These are phyloP conservation scores for Rhagologus leucostigma DNA, from an alignment of 2,113 vertebrate species.

Conservation along the genomic window DNA sequence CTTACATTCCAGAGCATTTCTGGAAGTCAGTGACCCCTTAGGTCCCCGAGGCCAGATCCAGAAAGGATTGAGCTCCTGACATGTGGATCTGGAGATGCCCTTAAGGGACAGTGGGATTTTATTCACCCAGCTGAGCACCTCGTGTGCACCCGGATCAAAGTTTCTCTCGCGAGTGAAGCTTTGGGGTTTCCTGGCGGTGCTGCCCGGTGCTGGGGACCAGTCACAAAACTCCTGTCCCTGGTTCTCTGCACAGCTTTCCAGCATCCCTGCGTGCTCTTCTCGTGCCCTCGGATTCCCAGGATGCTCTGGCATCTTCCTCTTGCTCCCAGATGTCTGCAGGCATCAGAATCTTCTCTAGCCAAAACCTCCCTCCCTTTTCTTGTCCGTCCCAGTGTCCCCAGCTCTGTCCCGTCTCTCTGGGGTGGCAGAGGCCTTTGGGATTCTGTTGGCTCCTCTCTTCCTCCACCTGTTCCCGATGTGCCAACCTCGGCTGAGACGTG, in stretches of 20 bases:
- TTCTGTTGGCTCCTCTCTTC: neutral
- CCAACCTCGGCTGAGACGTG: rapidly evolving
- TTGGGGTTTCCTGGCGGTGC: neutral
- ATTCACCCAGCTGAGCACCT: neutral
- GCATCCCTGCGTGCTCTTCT: rapidly evolving
- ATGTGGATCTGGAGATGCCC: rapidly evolving
- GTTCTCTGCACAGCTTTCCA: rapidly evolving
- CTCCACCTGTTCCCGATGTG: rapidly evolving
- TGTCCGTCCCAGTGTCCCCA: neutral
- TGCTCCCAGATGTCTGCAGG: neutral
- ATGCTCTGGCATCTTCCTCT: too few species aligned
- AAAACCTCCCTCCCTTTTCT: neutral
- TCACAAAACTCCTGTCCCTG: neutral
- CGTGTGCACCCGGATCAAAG: neutral
- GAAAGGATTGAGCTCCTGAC: neutral
- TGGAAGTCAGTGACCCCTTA: neutral
- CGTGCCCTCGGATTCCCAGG: rapidly evolving
- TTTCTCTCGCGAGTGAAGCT: neutral
- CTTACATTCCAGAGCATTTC: neutral
- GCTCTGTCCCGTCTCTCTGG: neutral
- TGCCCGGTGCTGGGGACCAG: neutral
- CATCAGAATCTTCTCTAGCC: neutral
- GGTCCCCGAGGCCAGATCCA: neutral
- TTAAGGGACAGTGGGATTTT: rapidly evolving
- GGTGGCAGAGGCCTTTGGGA: neutral